Evolutionary conservation across 2,113 vertebrate species (phyloP).

Genomic region (Pimephales promelas): DNA sequence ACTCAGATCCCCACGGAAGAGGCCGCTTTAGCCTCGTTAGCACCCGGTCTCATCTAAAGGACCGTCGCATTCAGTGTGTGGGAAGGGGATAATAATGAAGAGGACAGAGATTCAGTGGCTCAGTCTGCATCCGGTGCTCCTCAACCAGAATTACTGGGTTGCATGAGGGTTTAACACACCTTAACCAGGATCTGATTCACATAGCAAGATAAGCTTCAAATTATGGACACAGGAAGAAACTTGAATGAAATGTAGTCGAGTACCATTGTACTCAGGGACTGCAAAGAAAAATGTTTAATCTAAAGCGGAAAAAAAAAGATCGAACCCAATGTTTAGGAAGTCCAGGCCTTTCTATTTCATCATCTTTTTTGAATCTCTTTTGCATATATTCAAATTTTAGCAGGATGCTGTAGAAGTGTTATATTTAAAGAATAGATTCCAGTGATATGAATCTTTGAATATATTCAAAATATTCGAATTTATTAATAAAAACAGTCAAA

Average conservation of each 20-base stretch:
- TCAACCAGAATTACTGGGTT: constrained; percentile 28
- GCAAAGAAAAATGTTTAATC: neutral
- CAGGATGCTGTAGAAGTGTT: neutral
- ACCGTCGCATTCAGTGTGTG: neutral
- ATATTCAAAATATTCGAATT: neutral
- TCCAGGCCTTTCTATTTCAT: neutral
- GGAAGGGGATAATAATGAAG: constrained; percentile 39
- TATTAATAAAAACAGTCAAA: neutral
- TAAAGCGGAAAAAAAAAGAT: neutral
- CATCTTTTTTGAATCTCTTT: neutral
- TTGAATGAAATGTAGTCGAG: neutral
- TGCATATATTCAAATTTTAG: neutral
- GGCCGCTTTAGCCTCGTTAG: constrained; percentile 50
- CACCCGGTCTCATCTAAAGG: constrained; percentile 43
- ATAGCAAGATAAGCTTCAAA: constrained; percentile 18
- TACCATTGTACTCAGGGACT: neutral
- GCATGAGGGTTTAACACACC: constrained; percentile 43
- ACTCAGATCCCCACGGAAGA: constrained; percentile 40
- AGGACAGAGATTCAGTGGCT: constrained; percentile 41
- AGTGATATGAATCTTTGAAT: neutral
- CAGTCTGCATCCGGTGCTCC: constrained; percentile 32
- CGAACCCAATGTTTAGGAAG: too few species aligned
- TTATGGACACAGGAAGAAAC: neutral
- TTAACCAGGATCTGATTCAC: constrained; percentile 38
- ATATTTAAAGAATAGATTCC: neutral